phyloP scores from a whole-genome alignment of 2,113 vertebrate species.

The Hippotragus niger region DNA sequence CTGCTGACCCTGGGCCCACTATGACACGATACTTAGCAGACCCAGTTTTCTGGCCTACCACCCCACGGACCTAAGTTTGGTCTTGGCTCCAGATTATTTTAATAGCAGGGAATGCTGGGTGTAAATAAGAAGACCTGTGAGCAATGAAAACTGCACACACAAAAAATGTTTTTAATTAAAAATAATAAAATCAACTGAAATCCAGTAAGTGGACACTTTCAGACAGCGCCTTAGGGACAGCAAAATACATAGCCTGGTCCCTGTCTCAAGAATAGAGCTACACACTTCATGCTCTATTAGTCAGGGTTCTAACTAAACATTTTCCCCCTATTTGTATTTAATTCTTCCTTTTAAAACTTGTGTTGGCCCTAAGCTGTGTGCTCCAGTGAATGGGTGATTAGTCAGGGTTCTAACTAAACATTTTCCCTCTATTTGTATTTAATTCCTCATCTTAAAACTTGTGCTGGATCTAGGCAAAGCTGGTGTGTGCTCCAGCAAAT shows the following conservation, averaged over 20 bases:
- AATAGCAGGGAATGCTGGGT: not conserved
- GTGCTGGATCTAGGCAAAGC: slow-evolving; percentile 15
- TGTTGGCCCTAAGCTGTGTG: slow-evolving; percentile 18
- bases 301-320: not conserved
- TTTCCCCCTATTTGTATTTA: not conserved
- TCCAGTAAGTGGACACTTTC: not conserved
- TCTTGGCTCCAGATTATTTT: not conserved
- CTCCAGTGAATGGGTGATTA: not conserved
- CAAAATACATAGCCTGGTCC: not conserved
- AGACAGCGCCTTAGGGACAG: not conserved
- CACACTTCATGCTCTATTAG: not conserved
- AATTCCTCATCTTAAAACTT: slow-evolving; percentile 16
- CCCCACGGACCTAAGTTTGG: not conserved
- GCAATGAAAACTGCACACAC: not conserved
- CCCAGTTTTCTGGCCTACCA: not conserved
- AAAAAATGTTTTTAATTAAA: not conserved
- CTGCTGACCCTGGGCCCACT: not conserved
- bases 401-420: not conserved
- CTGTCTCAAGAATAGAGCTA: not conserved
- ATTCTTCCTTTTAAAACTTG: slow-evolving; percentile 15
- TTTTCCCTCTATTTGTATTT: not conserved
- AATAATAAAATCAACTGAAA: not conserved
- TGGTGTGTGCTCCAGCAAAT: not conserved
- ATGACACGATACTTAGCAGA: not conserved
- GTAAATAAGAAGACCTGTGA: not conserved